Evolutionary conservation across 2,888 invertebrate species (phyloP), one percentile per base, ranked within the genome.

Genomic region (Orthosia gothica): DNA sequence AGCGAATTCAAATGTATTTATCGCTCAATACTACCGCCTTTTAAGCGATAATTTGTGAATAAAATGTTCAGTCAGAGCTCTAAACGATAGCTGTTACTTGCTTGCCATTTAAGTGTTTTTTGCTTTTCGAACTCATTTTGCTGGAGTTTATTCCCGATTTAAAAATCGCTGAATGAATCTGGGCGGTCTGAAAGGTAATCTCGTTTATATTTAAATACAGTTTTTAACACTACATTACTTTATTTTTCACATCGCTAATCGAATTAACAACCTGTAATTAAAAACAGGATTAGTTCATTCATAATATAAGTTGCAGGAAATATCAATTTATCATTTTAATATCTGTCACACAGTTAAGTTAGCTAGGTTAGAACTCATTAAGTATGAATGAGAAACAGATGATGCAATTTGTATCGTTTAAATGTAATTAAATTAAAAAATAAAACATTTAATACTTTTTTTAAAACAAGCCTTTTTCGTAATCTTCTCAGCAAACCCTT

Each of bases 1-100:
- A 85, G 82, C 72, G 77, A 84, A 88, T 87, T 86, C 76, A 82
- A 87, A 88, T 85, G 82, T 83, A 83, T 82, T 86, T 84, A 86
- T 77, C 69, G 74, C 58, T 58, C 65, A 76, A 76, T 70, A 83
- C 75, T 70, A 79, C 74, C 58, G 78, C 69, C 69, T 68, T 77
- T 82, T 57, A 76, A 74, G 73, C 63, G 47, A 78, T 64, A 74
- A 84, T 84, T 88, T 81, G 54, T 61, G 54, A 69, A 70, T 76
- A 79, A 77, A 89, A 81, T 70, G 68, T 81, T 69, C 69, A 66
- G 49, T 74, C 61, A 50, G 64, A 63, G 63, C 62, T 75, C 61
- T 83, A 65, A 82, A 78, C 59, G 76, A 70, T 72, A 68, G 70
- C 74, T 58, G 66, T 70, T 75, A 71, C 75, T 74, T 81, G 68